A percentile compares a stretch with the other conserved stretches of the same genome.
phyloP scores from a whole-genome alignment of 2,888 invertebrate species.

The Chesias legatella region DNA sequence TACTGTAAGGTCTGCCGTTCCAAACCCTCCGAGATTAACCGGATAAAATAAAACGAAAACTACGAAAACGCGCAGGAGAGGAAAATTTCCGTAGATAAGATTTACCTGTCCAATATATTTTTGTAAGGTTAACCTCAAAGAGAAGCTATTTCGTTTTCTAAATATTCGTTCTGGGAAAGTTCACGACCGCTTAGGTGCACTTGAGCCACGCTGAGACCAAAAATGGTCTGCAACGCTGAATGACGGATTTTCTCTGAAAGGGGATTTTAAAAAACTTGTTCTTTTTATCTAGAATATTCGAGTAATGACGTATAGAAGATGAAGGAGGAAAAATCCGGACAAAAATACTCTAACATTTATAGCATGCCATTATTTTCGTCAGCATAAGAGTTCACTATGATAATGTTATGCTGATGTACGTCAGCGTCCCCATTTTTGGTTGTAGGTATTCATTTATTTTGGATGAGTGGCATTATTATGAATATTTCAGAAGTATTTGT shows the following conservation, averaged over 20 bases:
- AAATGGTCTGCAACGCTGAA: constrained; percentile 51
- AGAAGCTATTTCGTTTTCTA: constrained; percentile 28
- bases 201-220: constrained; percentile 43
- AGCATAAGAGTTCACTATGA: constrained; percentile 37
- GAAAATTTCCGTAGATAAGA: constrained; percentile 19
- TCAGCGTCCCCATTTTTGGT: constrained; percentile 10
- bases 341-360: constrained; percentile 13
- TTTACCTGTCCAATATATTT: constrained; percentile 26
- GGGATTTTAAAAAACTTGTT: constrained; percentile 32
- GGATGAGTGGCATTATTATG: constrained; percentile 11
- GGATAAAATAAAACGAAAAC: constrained; percentile 23
- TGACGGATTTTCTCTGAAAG: constrained; percentile 41
- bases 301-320: constrained; percentile 7
- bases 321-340: constrained; percentile 16
- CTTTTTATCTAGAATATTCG: constrained; percentile 14
- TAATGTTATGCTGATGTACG: constrained; percentile 36
- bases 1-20: constrained; percentile 9
- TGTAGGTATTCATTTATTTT: constrained; percentile 14
- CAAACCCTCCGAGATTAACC: constrained; percentile 11
- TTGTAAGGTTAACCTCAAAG: constrained; percentile 24
- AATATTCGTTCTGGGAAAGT: constrained; percentile 38
- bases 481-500: constrained; percentile 4
- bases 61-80: constrained; percentile 11
- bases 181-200: constrained; percentile 53
- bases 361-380: constrained; percentile 34